phyloP scores from a whole-genome alignment of 1,140 invertebrate species.

The Trichogramma pretiosum region DNA sequence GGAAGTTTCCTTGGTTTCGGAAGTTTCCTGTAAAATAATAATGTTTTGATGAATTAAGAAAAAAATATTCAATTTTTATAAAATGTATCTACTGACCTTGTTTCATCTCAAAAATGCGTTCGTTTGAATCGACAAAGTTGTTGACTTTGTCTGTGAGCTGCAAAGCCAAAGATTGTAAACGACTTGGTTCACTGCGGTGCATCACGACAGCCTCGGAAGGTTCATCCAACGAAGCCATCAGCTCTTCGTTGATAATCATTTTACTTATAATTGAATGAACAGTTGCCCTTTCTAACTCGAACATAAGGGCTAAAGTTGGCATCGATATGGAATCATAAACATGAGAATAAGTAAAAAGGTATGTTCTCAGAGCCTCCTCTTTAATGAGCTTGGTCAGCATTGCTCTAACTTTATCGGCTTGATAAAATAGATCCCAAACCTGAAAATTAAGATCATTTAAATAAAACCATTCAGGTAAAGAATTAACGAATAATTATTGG shows the following conservation, averaged over 20 bases:
- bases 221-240: slow-evolving; percentile 96
- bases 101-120: slow-evolving; percentile 85
- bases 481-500: not conserved
- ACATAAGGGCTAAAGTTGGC: slow-evolving; percentile 84
- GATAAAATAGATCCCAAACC: slow-evolving; percentile 96
- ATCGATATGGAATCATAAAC: slow-evolving; percentile 96
- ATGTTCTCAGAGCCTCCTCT: slow-evolving; percentile 93
- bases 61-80: slow-evolving; percentile 14
- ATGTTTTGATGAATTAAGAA: no score
- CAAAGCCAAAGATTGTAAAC: slow-evolving; percentile 89
- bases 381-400: slow-evolving; percentile 93
- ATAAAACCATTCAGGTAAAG: slow-evolving; percentile 17
- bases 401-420: slow-evolving; percentile 82
- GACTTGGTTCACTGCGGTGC: slow-evolving; percentile 94
- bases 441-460: slow-evolving; percentile 57
- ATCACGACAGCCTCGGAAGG: slow-evolving; percentile 96
- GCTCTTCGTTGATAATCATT: slow-evolving; percentile 99
- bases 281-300: slow-evolving; percentile 75
- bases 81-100: slow-evolving; percentile 56
- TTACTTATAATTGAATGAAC: slow-evolving; percentile 97
- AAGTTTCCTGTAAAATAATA: slow-evolving; percentile 42
- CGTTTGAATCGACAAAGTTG: slow-evolving; percentile 93
- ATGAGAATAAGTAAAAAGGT: slow-evolving; percentile 95
- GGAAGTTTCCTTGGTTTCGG: slow-evolving; percentile 48
- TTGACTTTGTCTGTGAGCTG: slow-evolving; percentile 90